Evolutionary conservation across 2,888 invertebrate species (phyloP), one percentile per base, ranked within the genome.

Genomic region (Yponomeuta evonymella): DNA sequence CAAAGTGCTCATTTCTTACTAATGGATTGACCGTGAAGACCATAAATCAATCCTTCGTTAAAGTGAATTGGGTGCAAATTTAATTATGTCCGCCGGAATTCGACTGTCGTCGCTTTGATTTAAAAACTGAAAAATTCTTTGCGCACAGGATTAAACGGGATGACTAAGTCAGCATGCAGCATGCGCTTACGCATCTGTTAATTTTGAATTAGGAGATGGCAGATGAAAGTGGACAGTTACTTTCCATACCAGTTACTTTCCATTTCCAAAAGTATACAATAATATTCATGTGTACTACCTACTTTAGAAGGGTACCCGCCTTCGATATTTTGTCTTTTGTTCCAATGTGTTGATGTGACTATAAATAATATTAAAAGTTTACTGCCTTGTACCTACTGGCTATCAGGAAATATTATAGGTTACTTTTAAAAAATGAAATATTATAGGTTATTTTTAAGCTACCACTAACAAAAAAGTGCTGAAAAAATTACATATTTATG

Each of bases 41-140:
- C 79, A 84, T 79, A 84, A 86, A 83, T 85, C 82, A 84, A 80
- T 82, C 78, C 76, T 75, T 78, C 78, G 78, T 82, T 77, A 80
- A 81, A 80, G 78, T 74, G 76, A 84, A 86, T 85, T 82, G 83
- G 79, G 76, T 79, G 78, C 73, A 74, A 58, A 58, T 58, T 58
- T 58, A 58, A 80, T 74, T 73, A 74, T 73, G 73, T 15, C 68
- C 74, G 72, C 71, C 73, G 77, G 76, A 77, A 79, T 76, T 74
- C 72, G 72, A 74, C 71, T 43, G 71, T 70, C 66, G 62, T 67
- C 69, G 70, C 15, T 15, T 33, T 51, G 15, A 43, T 29, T 43
- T 58, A 58, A 70, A 70, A 70, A 67, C 70, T 30, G 62, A 67
- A 67, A 70, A 66, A 70, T 51, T 1, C 36, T 12, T 58, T 30